phyloP scores from a whole-genome alignment of 2,113 vertebrate genomes.

The Corythoichthys haematopterus region DNA sequence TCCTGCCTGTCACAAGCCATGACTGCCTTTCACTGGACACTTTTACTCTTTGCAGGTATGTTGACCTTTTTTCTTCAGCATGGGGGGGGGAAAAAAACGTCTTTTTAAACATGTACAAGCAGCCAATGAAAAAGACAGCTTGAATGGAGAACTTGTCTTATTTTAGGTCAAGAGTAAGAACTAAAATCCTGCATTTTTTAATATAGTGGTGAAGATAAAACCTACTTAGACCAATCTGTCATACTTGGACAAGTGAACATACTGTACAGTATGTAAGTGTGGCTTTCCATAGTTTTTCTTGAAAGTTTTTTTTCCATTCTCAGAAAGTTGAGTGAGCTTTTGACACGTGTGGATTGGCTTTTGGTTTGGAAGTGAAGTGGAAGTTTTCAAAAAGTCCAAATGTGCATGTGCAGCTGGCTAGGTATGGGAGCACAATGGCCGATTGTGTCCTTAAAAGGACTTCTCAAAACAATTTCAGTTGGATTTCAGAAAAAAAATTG shows the following conservation, averaged over 20 bases:
- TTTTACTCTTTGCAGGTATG: constrained; percentile 70
- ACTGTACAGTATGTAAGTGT: background rate
- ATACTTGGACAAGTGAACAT: background rate
- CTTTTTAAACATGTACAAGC: background rate
- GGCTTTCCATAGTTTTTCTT: background rate
- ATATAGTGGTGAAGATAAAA: background rate
- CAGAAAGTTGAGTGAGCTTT: background rate
- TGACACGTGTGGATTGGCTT: background rate
- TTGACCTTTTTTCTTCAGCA: constrained; percentile 3
- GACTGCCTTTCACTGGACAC: constrained; percentile 45
- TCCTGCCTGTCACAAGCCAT: constrained; percentile 43
- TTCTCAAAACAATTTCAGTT: background rate
- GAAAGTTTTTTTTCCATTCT: background rate
- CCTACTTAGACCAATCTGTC: background rate
- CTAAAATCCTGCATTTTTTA: background rate
- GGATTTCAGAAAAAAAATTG: background rate
- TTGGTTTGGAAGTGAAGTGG: background rate
- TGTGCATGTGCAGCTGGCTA: background rate
- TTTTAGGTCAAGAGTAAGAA: background rate
- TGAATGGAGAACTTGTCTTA: background rate
- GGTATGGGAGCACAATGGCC: background rate
- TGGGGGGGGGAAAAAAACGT: background rate
- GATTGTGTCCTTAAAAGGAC: background rate
- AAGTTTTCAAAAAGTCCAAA: background rate
- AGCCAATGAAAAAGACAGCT: background rate